phyloP scores from a whole-genome alignment of 1,140 invertebrate species.

The Drosophila tropicalis region DNA sequence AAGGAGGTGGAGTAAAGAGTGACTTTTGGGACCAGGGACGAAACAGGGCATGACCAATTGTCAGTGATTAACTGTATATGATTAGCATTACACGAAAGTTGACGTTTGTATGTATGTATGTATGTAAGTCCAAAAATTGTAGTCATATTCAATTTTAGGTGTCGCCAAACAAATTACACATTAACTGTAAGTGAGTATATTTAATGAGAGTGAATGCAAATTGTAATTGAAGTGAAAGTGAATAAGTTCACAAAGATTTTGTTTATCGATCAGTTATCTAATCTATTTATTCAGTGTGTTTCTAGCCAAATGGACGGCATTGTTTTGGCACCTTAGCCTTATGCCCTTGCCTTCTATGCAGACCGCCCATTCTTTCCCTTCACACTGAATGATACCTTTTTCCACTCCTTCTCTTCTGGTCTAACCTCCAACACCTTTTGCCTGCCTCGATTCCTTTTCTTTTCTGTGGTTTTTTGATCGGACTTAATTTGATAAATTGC shows the following conservation, averaged over 20 bases:
- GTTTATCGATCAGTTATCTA: too few relatives aligned
- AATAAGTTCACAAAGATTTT: too few relatives aligned
- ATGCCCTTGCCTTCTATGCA: neutral
- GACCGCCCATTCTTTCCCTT: too few relatives aligned
- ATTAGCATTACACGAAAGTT: constrained; percentile 2
- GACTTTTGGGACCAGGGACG: neutral
- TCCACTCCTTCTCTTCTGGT: constrained; percentile 16
- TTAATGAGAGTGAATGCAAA: neutral
- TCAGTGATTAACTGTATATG: constrained; percentile 1
- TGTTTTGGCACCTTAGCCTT: neutral
- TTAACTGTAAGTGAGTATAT: neutral
- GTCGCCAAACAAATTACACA: neutral
- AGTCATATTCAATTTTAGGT: constrained; percentile 1
- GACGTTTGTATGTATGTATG: neutral
- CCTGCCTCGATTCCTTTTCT: neutral
- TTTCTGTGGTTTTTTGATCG: constrained; percentile 40
- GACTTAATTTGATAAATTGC: constrained; percentile 80
- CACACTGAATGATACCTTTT: neutral
- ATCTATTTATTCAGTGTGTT: neutral
- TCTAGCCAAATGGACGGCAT: neutral
- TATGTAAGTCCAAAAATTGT: neutral
- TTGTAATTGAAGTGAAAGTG: too few relatives aligned
- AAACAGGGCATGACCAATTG: constrained; percentile 24
- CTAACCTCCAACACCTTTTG: constrained; percentile 53
- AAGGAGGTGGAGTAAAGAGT: neutral